Conservation (phyloP, 23 tunicate genomes). For the Aplidium turbinatum region DNA sequence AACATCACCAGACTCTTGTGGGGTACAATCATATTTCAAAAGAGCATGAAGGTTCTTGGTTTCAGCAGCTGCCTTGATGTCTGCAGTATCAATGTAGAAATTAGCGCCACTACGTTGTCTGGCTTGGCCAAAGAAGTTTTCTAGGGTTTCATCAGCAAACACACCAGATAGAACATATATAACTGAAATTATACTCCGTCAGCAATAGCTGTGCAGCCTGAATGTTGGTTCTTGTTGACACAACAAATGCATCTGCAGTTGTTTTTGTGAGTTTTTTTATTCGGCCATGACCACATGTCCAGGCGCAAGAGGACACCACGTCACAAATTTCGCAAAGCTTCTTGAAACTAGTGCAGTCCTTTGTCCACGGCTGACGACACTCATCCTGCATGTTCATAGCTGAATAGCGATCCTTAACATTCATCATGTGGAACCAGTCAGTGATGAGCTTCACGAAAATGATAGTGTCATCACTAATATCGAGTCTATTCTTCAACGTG, state of each 20-base stretch:
- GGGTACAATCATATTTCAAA: conserved; percentile 15
- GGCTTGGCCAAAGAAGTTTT: conserved; percentile 23
- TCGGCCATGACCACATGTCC: conserved; percentile 8
- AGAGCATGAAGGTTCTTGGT: conserved; percentile 2
- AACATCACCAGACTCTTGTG: conserved; percentile 7
- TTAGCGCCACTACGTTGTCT: conserved; percentile 8
- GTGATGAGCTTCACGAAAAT: conserved; percentile 18
- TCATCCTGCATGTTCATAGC: conserved; percentile 2
- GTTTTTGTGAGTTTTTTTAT: conserved; percentile 4
- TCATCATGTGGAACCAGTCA: conserved; percentile 8
- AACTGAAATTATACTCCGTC: not conserved
- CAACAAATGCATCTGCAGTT: conserved; percentile 24
- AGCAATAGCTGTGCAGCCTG: conserved; percentile 15
- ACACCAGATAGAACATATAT: conserved; percentile 9
- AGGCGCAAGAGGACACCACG: conserved; percentile 9
- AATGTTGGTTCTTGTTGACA: conserved; percentile 15
- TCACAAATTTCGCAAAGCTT: conserved; percentile 5
- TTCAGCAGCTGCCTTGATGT: conserved; percentile 17
- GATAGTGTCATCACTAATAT: conserved; percentile 8
- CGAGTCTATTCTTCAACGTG: not conserved
- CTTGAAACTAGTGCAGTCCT: conserved; percentile 15
- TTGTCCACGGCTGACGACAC: conserved; percentile 14
- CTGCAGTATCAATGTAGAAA: conserved; percentile 2
- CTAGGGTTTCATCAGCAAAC: conserved; percentile 13
- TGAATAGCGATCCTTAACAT: conserved; percentile 11